phyloP scores from a whole-genome alignment of 2,888 invertebrate species.

The Rutpela maculata region DNA sequence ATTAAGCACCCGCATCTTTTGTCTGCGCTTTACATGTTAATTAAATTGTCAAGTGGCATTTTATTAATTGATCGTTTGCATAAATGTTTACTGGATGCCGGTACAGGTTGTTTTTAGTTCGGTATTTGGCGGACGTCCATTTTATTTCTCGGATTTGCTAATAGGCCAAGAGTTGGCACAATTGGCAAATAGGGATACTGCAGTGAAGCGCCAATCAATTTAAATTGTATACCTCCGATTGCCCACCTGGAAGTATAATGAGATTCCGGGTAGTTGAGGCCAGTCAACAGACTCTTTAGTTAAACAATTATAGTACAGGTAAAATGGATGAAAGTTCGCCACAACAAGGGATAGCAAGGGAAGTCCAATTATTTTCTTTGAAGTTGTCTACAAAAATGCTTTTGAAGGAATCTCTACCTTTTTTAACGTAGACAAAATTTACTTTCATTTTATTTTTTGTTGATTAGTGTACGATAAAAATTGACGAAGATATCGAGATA shows the following conservation, averaged over 20 bases:
- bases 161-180: slow-evolving; percentile 63
- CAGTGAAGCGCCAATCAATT: not conserved
- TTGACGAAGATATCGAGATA: no score
- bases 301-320: no score
- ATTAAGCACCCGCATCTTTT: slow-evolving; percentile 50
- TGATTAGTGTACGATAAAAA: no score
- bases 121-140: slow-evolving; percentile 54
- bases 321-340: no score
- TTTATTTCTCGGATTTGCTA: slow-evolving; percentile 49
- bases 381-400: no score
- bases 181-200: not conserved
- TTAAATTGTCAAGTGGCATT: slow-evolving; percentile 38
- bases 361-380: no score
- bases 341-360: no score
- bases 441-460: no score
- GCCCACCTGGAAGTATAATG: not conserved
- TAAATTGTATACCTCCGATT: not conserved
- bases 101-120: slow-evolving; percentile 51
- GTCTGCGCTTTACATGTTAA: slow-evolving; percentile 36
- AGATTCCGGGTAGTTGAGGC: not conserved
- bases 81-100: slow-evolving; percentile 12
- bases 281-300: not conserved
- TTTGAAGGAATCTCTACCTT: no score
- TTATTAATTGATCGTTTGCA: slow-evolving; percentile 31
- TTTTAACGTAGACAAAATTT: no score